These are phyloP conservation scores for Pipistrellus pygmaeus DNA, from an alignment of 2,797 vertebrate species.

Conservation along the genomic window DNA sequence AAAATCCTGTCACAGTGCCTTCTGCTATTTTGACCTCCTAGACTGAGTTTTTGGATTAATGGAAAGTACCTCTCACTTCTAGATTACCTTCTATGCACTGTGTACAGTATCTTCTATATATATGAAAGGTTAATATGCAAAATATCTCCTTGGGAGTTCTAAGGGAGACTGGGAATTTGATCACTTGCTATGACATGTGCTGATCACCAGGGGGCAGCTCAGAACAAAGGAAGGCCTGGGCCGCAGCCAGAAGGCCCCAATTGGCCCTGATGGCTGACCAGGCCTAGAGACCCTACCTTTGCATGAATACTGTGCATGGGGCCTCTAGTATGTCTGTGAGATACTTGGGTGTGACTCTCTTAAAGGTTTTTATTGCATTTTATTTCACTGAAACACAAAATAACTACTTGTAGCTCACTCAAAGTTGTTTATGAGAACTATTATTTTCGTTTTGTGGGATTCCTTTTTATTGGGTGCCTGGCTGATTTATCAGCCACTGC, in stretches of 20 bases:
- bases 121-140: no score
- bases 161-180: rapidly evolving
- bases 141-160: no score
- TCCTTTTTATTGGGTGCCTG: not conserved
- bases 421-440: not conserved
- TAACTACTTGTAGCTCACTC: not conserved
- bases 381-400: not conserved
- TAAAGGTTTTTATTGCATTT: not conserved
- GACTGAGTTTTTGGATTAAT: not conserved
- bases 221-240: no score
- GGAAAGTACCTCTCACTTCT: not conserved
- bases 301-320: no score
- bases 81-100: not conserved
- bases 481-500: not conserved
- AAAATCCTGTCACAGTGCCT: not conserved
- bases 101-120: no score
- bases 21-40: no score
- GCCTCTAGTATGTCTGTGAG: no score
- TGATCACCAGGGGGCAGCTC: no score
- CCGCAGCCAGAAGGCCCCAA: no score
- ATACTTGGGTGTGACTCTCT: not conserved
- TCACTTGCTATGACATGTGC: no score
- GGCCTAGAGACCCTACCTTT: no score
- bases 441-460: not conserved
- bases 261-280: no score